A percentile compares a stretch with the other conserved stretches of the same genome.
phyloP scores from a whole-genome alignment of 2,113 vertebrate species.

The Epinephelus moara region DNA sequence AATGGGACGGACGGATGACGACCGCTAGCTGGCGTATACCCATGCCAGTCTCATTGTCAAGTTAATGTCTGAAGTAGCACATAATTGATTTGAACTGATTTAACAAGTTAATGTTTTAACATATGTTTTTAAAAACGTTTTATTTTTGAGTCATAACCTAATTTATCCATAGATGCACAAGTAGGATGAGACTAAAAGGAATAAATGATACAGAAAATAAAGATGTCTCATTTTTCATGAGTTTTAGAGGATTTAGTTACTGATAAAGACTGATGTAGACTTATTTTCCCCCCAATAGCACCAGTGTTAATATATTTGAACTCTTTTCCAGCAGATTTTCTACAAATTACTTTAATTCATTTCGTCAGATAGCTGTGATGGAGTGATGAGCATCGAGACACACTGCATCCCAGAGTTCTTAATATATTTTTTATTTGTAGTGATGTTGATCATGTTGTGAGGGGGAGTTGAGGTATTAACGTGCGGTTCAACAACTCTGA shows the following conservation, averaged over 20 bases:
- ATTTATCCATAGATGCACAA: conserved; percentile 79
- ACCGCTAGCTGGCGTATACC: conserved; percentile 41
- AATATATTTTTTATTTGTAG: conserved; percentile 65
- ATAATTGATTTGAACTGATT: conserved; percentile 69
- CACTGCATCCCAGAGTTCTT: conserved; percentile 58
- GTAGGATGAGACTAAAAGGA: conserved; percentile 75
- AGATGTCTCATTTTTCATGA: conserved; percentile 56
- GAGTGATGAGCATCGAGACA: conserved; percentile 48
- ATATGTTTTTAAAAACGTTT: conserved; percentile 45
- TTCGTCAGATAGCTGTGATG: conserved; percentile 54
- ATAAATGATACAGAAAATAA: conserved; percentile 61
- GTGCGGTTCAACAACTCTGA: conserved; percentile 63
- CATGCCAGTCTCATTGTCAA: conserved; percentile 48
- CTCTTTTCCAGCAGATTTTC: conserved; percentile 57
- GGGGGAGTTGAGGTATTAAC: conserved; percentile 24
- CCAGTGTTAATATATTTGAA: conserved; percentile 67
- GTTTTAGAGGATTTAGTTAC: conserved; percentile 65
- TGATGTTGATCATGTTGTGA: conserved; percentile 48
- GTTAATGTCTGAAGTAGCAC: conserved; percentile 69
- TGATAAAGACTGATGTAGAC: conserved; percentile 61
- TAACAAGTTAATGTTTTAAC: conserved; percentile 73
- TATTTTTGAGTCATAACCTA: conserved; percentile 65
- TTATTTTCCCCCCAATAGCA: neutral
- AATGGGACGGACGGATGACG: conserved; percentile 33
- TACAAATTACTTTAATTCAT: conserved; percentile 53